A percentile compares a stretch with the other conserved stretches of the same genome.
Conservation (phyloP, 2,113 vertebrate genomes). For the Eubucco bourcierii region DNA sequence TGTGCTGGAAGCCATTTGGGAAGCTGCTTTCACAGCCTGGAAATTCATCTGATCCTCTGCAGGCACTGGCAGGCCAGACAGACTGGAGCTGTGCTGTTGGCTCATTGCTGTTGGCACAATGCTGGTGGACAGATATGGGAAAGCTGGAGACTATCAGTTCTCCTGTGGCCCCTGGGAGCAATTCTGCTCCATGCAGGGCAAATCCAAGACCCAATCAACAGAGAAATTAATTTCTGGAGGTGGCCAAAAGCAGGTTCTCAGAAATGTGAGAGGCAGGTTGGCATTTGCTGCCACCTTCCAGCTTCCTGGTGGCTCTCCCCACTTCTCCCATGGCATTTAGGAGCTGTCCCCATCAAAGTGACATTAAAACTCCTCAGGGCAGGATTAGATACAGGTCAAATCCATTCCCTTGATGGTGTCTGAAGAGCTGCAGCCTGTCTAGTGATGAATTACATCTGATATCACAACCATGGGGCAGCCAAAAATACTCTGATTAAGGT, state of each 20-base stretch:
- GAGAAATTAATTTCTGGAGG: background rate
- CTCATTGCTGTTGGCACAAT: fast-evolving
- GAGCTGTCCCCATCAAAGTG: background rate
- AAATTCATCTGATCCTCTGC: background rate
- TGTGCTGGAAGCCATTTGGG: background rate
- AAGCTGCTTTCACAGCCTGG: slow-evolving; percentile 12
- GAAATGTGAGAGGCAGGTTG: background rate
- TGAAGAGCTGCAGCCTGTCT: background rate
- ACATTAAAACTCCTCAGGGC: background rate
- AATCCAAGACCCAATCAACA: background rate
- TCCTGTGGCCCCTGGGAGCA: background rate
- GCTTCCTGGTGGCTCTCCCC: background rate
- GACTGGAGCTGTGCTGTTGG: background rate
- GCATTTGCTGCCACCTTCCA: fast-evolving
- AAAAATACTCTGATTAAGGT: background rate
- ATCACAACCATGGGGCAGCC: background rate
- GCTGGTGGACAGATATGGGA: background rate
- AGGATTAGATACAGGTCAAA: background rate
- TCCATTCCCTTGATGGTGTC: background rate
- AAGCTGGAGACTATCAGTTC: background rate
- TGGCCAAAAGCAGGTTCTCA: background rate
- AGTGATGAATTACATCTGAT: background rate
- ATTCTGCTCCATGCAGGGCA: background rate
- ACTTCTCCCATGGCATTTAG: background rate
- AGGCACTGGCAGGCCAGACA: background rate